A percentile compares a stretch with the other conserved stretches of the same genome.
Evolutionary conservation across 2,888 invertebrate species (phyloP).

Genomic region (Ornithoptera priamus): DNA sequence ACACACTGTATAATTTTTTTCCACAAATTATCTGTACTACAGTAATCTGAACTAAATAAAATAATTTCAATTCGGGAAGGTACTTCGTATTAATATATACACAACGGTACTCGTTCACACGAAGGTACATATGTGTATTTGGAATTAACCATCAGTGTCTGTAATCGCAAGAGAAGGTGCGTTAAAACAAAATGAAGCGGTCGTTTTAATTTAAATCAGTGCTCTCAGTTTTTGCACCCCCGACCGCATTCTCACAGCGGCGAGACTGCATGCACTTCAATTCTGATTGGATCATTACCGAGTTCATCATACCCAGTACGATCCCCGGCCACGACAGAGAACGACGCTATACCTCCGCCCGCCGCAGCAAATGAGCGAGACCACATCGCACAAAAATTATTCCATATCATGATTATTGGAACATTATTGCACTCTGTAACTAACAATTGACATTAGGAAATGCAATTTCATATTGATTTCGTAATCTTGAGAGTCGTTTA

Average conservation of each 20-base stretch:
- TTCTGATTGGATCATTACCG: constrained; percentile 81
- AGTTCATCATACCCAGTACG: constrained; percentile 79
- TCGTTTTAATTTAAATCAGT: constrained; percentile 76
- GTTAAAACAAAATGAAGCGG: constrained; percentile 68
- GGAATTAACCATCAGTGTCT: constrained; percentile 8
- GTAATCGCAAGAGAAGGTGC: constrained; percentile 41
- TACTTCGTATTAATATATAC: background rate
- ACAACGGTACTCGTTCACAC: background rate
- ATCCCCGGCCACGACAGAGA: constrained; percentile 62
- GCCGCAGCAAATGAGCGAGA: constrained; percentile 47
- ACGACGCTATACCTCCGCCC: constrained; percentile 39
- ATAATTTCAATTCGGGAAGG: background rate
- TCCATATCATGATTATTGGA: constrained; percentile 80
- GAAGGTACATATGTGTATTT: background rate
- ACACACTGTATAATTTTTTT: no score
- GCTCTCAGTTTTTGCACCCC: constrained; percentile 78
- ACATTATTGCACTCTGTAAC: constrained; percentile 80
- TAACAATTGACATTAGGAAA: constrained; percentile 81
- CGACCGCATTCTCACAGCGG: constrained; percentile 80
- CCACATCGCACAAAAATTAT: constrained; percentile 76
- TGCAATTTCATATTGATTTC: constrained; percentile 80
- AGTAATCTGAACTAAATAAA: background rate
- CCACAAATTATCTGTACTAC: background rate
- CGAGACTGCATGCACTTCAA: constrained; percentile 77
- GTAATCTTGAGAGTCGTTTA: constrained; percentile 73